Evolutionary conservation across 2,888 invertebrate species (phyloP), one percentile per base, ranked within the genome.

Genomic region (Catotricha subobsoleta): DNA sequence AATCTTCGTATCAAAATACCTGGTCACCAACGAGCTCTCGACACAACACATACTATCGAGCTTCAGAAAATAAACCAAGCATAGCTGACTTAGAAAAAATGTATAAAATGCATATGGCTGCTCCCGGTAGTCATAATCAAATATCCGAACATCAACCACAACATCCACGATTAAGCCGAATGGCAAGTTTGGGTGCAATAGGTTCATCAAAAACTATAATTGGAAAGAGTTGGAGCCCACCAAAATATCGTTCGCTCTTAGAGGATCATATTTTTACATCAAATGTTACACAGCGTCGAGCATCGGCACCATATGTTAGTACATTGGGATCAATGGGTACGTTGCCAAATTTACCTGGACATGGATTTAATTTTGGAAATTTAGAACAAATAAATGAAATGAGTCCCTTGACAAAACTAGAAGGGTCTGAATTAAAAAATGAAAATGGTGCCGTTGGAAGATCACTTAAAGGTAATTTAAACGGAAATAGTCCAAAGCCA

Each of bases 1-100:
- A 19, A 34, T 10, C 51, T 1, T 39, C 48, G 0, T 57, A 59
- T 47, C 58, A 58, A 42, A 52, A 58, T 41, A 60, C 60, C 1
- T 60, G 60, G 60, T 60, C 60, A 10, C 59, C 60, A 3, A 37
- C 18, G 31, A 33, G n/a, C 8, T 12, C 15, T 12, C 16, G 9
- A 34, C 10, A 7, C 18, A 4, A 10, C 4, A 16, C 3, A 33
- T 16, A n/a, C 15, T 7, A 15, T 16, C 9, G 16, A 18, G 18
- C 16, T 10, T 16, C 33, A 3, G 18, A 16, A 3, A 15, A 33
- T 5, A 16, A 33, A 16, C 33, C 18, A 16, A 15, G 15, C n/a
- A n/a, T n/a, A n/a, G n/a, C n/a, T 9, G 29, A 29, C 29, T 29
- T 29, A 10, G 29, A 29, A 10, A 10, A 10, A n/a, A 10, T 29